Conservation (phyloP, 2,888 invertebrate genomes). For the Neoaliturus tenellus region DNA sequence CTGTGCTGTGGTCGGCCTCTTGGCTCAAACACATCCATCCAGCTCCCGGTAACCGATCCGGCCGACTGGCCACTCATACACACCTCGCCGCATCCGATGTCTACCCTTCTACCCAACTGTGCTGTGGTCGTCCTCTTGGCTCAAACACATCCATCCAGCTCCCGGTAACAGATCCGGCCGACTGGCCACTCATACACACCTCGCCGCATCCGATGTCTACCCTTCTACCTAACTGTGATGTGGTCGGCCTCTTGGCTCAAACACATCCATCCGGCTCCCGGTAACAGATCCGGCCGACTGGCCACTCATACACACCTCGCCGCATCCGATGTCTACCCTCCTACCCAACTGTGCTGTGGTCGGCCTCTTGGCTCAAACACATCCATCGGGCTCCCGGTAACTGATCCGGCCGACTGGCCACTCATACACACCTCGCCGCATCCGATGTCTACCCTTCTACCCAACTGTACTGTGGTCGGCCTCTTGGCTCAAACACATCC, state of each 20-base stretch:
- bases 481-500: background rate
- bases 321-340: background rate
- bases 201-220: background rate
- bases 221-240: background rate
- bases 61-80: too few relatives aligned
- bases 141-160: constrained; percentile 4
- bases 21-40: too few relatives aligned
- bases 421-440: too few relatives aligned
- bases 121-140: background rate
- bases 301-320: too few relatives aligned
- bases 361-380: background rate
- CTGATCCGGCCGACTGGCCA: background rate
- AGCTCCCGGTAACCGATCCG: too few relatives aligned
- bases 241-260: background rate
- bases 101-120: too few relatives aligned
- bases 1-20: too few relatives aligned
- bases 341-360: too few relatives aligned
- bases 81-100: too few relatives aligned
- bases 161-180: background rate
- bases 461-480: too few relatives aligned
- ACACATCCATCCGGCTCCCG: background rate
- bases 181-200: background rate
- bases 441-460: too few relatives aligned
- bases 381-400: constrained; percentile 4
- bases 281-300: background rate